Evolutionary conservation across 2,797 vertebrate genomes (phyloP), one percentile per base, ranked within the genome.

Genomic region (Neosilurus mollespiculum): DNA sequence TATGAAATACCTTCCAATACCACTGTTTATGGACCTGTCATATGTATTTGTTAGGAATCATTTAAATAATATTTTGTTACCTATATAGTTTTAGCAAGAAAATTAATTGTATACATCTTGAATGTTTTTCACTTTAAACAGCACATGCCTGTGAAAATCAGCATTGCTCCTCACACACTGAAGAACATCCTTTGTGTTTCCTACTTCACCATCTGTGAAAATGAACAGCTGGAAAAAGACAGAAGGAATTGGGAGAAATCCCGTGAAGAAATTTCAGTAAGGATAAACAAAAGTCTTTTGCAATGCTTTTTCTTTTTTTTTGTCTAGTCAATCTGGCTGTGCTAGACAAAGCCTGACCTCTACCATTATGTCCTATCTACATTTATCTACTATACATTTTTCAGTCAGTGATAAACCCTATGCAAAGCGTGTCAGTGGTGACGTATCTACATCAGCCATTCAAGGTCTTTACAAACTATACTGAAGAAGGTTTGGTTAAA

Each of bases 201-300:
- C 51, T 70, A 90, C 89, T 77, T 88, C 88, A 81, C 89, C 89
- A 82, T 89, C 89, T 51, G 87, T 90, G 66, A 90, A 90, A 2
- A 89, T 59, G 71, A 88, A 87, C n/a, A 88, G 49, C 87, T 89
- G 83, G 30, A 73, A 73, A 54, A 15, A 75, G 8, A 80, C 22
- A 59, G 59, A 24, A 43, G 5, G 62, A 54, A 54, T 71, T 71
- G 22, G 4, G 10, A 43, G 24, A 67, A 16, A 53, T 51, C 14
- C 11, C 51, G 22, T 1, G 5, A n/a, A 22, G 34, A 37, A 43
- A 69, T 8, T 65, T 65, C 14, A 15, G 12, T 15, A 15, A 14
- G 15, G 24, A 65, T 6, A 14, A 61, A 2, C 2, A 61, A 61
- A 61, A n/a, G n/a, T 62, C 3, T 62, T 62, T 62, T 62, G 9